Base-by-base conservation (phyloP, 2,797 vertebrate genomes). In the Propithecus deckenii region DNA sequence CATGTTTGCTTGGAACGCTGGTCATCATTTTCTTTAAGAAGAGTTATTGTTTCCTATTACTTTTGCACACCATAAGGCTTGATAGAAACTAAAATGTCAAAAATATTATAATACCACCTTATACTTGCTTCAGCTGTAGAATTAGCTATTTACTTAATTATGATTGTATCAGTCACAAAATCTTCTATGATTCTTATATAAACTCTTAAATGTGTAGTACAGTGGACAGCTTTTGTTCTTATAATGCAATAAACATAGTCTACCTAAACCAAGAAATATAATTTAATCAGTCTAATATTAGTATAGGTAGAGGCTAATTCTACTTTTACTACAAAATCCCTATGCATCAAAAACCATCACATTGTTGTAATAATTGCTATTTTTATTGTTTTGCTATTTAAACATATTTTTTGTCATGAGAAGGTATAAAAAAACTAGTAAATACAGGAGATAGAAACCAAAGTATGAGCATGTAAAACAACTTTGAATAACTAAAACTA, bases 41-140 rank as follows among this genome's bases (percentile, higher is more conserved):
- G 63, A 96, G 25, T 38, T 65, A 84, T 52, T 72, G 3, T 59
- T 86, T 86, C 22, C 17, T 57, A 74, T 92, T 80, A 13, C 15
- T 79, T 93, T 91, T 55, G 25, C 17, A 89, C 2, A 67, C 2
- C 23, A 17, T 48, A 61, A 55, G 59, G 35, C 22, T 86, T 65
- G 22, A 84, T 59, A 93, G 28, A 86, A 86, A 88, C 46, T 67
- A 23, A 96, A 96, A 83, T 32, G 12, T 69, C 59, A 86, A 52
- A 48, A 80, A n/a, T 67, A 72, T 38, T 59, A 69, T 1, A 95
- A 61, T 86, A 83, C 9, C 12, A 50, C 7, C 15, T 91, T 35
- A 43, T 50, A 86, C 0, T 61, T 92, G 11, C 4, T 30, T 79
- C 7, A 55, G 17, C 18, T 43, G 4, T 57, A 48, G 7, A 63